Conservation (phyloP, 2,797 vertebrate species). For the Bucorvus abyssinicus region DNA sequence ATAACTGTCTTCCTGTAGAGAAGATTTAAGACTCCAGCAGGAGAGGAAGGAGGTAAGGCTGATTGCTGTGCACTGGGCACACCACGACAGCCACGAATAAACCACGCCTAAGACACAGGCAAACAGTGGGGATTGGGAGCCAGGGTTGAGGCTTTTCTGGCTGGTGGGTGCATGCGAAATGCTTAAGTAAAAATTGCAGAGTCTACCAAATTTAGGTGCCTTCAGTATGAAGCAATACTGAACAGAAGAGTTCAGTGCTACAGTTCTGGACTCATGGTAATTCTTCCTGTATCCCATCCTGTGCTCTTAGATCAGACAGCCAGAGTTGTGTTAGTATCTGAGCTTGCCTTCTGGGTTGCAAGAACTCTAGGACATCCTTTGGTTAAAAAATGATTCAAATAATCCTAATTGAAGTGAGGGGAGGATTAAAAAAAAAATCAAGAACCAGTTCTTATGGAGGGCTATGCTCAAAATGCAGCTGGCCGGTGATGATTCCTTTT, state of each 20-base stretch:
- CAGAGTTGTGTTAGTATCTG: not conserved
- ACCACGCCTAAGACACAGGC: not conserved
- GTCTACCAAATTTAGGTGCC: not conserved
- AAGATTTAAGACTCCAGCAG: not conserved
- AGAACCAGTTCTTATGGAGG: not conserved
- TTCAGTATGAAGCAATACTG: not conserved
- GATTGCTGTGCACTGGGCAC: not conserved
- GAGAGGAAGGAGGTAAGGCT: not conserved
- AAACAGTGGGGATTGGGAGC: not conserved
- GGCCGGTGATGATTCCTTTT: not conserved
- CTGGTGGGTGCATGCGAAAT: not conserved
- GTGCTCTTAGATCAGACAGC: not conserved
- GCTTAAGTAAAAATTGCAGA: not conserved
- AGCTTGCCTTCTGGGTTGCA: not conserved
- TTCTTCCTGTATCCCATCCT: not conserved
- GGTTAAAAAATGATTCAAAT: not conserved
- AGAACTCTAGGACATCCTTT: not conserved
- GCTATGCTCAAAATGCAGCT: not conserved
- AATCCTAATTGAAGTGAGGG: not conserved
- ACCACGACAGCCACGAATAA: not conserved
- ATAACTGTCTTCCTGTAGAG: not conserved
- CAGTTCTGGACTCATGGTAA: not conserved
- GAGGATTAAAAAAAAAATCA: not conserved
- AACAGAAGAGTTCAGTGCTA: not conserved
- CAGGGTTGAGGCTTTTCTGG: not conserved